These are phyloP conservation scores for Geococcyx californianus DNA, from an alignment of 2,113 vertebrate genomes.

Conservation along the genomic window DNA sequence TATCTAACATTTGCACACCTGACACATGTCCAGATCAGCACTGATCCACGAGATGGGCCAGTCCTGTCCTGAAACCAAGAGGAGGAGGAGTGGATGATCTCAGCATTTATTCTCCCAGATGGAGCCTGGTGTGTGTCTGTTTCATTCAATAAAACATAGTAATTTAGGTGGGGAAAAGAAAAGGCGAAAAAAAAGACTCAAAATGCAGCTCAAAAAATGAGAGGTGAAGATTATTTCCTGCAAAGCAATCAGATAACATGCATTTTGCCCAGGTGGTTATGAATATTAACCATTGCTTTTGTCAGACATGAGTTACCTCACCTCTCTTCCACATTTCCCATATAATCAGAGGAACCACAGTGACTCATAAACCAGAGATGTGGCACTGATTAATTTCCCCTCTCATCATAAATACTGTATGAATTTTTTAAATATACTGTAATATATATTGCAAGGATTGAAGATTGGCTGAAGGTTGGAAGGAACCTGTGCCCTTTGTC, in stretches of 20 bases:
- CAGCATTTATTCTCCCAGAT: neutral
- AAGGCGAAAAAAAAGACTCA: neutral
- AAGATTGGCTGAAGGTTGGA: neutral
- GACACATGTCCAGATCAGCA: neutral
- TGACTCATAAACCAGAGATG: neutral
- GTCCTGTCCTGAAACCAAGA: neutral
- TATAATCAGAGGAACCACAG: neutral
- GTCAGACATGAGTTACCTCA: neutral
- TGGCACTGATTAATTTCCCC: slow-evolving; percentile 9
- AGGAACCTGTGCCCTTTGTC: neutral
- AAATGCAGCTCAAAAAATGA: slow-evolving; percentile 2
- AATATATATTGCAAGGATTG: neutral
- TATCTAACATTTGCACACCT: neutral
- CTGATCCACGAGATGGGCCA: neutral
- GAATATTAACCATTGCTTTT: slow-evolving; percentile 45
- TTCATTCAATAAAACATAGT: neutral
- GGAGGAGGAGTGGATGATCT: neutral
- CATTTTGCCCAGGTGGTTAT: slow-evolving; percentile 5
- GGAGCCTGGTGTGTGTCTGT: neutral
- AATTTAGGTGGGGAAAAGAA: neutral
- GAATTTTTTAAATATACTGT: slow-evolving; percentile 15
- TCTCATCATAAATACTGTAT: neutral
- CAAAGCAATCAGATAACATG: neutral
- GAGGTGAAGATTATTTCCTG: slow-evolving; percentile 8
- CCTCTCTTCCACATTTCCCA: neutral